Percentiles rank a stretch among this genome's conserved stretches.
These are phyloP conservation scores for Rhamphomyia laevipes DNA, from an alignment of 2,888 invertebrate species.

Conservation along the genomic window DNA sequence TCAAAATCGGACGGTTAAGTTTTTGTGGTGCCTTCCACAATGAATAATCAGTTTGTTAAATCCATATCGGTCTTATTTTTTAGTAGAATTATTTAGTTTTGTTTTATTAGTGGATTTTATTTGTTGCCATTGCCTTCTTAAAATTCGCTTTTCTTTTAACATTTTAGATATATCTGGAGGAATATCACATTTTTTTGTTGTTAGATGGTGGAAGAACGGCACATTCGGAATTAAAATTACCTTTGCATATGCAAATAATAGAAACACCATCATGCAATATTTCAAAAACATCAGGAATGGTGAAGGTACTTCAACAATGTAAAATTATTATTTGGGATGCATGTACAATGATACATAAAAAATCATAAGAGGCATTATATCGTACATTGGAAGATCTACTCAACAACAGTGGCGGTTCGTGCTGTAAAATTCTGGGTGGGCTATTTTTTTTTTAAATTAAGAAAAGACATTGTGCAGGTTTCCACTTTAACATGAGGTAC, in stretches of 20 bases:
- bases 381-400: slow-evolving; percentile 20
- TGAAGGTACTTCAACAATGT: slow-evolving; percentile 20
- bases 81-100: too few species aligned
- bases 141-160: too few species aligned
- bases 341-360: slow-evolving; percentile 23
- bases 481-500: too few species aligned
- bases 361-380: slow-evolving; percentile 20
- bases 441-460: too few species aligned
- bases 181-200: too few species aligned
- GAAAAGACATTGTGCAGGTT: too few species aligned
- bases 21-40: not conserved
- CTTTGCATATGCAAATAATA: slow-evolving; percentile 17
- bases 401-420: too few species aligned
- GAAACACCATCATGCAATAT: slow-evolving; percentile 23
- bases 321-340: slow-evolving; percentile 23
- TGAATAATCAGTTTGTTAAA: not conserved
- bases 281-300: slow-evolving; percentile 22
- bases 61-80: too few species aligned
- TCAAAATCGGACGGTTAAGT: not conserved
- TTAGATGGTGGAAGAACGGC: slow-evolving; percentile 18
- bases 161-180: too few species aligned
- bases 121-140: too few species aligned
- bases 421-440: too few species aligned
- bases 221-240: slow-evolving; percentile 13
- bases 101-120: too few species aligned